Conservation (phyloP, 64 coral and sea anemone genomes). For the Platygyra sinensis region DNA sequence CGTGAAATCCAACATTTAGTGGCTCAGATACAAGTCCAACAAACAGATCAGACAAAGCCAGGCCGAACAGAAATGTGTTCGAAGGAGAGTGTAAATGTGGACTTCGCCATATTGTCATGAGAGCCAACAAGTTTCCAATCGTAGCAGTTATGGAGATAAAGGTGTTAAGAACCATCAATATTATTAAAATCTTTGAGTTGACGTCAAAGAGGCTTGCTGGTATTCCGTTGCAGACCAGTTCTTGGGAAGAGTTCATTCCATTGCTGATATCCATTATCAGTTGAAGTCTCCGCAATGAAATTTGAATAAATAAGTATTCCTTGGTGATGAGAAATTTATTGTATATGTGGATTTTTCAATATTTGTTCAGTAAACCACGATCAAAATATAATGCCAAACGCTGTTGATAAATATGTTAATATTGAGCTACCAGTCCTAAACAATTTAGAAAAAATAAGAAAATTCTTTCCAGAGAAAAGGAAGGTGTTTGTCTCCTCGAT, state of each 20-base stretch:
- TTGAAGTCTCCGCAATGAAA: no score
- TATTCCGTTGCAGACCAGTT: not conserved
- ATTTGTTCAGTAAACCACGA: no score
- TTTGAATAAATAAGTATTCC: no score
- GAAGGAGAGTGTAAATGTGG: not conserved
- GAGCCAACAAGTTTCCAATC: not conserved
- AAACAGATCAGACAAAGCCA: constrained; percentile 25
- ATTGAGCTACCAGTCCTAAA: no score
- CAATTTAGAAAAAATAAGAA: no score
- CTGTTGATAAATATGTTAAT: no score
- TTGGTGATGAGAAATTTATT: no score
- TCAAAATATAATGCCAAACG: no score
- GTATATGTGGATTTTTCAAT: no score
- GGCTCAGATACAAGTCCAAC: constrained; percentile 4
- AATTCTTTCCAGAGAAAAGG: no score
- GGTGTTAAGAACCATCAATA: not conserved
- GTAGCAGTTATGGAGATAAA: not conserved
- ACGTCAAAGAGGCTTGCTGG: not conserved
- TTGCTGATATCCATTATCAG: not conserved
- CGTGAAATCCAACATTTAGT: not conserved
- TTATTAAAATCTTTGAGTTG: not conserved
- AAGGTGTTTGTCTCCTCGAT: no score
- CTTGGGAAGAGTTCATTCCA: not conserved
- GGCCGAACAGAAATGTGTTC: not conserved
- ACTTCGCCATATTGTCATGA: constrained; percentile 10